A percentile compares a stretch with the other conserved stretches of the same genome.
Conservation (phyloP, 2,888 invertebrate species). For the Uloborus plumipes region DNA sequence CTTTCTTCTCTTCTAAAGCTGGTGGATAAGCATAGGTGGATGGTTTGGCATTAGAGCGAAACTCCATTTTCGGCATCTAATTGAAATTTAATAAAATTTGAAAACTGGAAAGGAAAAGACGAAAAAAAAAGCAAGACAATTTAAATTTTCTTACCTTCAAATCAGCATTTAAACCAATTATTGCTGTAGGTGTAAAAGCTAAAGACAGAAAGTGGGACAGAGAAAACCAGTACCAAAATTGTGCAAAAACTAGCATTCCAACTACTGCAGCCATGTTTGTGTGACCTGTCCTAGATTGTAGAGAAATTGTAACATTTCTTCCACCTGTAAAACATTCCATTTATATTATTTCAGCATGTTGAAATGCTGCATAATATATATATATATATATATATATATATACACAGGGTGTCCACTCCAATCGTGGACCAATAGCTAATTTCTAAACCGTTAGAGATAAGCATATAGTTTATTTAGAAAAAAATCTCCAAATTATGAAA, state of each 20-base stretch:
- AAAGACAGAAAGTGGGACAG: conserved; percentile 94
- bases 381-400: too few species aligned
- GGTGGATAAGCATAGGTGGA: conserved; percentile 97
- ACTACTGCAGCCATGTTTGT: conserved; percentile 97
- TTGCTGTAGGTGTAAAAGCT: conserved; percentile 95
- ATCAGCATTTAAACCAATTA: conserved; percentile 94
- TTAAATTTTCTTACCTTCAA: conserved; percentile 76
- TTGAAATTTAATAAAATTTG: conserved; percentile 1
- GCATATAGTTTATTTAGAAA: too few species aligned
- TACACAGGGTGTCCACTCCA: too few species aligned
- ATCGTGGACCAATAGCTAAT: too few species aligned
- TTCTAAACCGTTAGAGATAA: too few species aligned
- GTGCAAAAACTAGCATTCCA: conserved; percentile 96
- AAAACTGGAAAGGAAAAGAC: neutral
- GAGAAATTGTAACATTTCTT: conserved; percentile 93
- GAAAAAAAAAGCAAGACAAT: neutral
- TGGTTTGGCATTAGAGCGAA: conserved; percentile 92
- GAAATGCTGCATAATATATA: too few species aligned
- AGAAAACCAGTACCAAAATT: conserved; percentile 99
- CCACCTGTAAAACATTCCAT: conserved; percentile 76
- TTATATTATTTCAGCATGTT: neutral
- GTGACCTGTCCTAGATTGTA: conserved; percentile 96
- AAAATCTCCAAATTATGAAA: too few species aligned
- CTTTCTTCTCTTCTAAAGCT: conserved; percentile 97
- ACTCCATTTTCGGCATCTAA: conserved; percentile 82